Evolutionary conservation across 2,888 invertebrate species (phyloP), one percentile per base, ranked within the genome.

Genomic region (Baronia brevicornis): DNA sequence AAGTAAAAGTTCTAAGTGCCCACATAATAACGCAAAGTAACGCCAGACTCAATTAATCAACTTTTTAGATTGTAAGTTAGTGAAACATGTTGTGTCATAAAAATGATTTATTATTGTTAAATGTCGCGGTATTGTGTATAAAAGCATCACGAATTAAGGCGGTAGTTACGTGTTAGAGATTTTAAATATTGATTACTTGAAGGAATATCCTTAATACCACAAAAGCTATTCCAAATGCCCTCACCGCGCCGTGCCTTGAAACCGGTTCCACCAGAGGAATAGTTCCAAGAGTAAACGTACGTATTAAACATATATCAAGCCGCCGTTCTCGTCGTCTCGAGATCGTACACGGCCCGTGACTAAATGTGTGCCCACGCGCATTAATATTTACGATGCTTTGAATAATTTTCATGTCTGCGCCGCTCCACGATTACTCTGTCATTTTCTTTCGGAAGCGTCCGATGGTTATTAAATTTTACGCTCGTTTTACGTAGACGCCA

Each of bases 361-460:
- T 77, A 74, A 79, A 75, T 68, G 66, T 60, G 54, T 57, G 66
- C 77, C 77, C 75, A 77, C 79, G 75, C 72, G 61, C 69, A 69
- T 65, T 61, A 61, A 57, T 56, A 57, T 61, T 66, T 67, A 66
- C 62, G 60, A 66, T 61, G 57, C 59, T 57, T 63, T 57, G 59
- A 71, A 65, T 70, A 63, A 54, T 53, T 64, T 64, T 57, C 51
- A 57, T 46, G 52, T 48, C 48, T 41, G 43, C 54, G 41, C 43
- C 45, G 43, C 42, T 44, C 28, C 36, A 43, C 38, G 39, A 46
- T 48, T 48, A 48, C 46, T 53, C 48, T 33, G 51, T 49, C 50
- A 55, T 56, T 62, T 54, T 49, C 49, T 50, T 63, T 60, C 68
- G 59, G 71, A 62, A 73, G 73, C 68, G 54, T 56, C 54, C 51